Evolutionary conservation across 2,888 invertebrate species (phyloP).

Genomic region (Pachymerium ferrugineum): DNA sequence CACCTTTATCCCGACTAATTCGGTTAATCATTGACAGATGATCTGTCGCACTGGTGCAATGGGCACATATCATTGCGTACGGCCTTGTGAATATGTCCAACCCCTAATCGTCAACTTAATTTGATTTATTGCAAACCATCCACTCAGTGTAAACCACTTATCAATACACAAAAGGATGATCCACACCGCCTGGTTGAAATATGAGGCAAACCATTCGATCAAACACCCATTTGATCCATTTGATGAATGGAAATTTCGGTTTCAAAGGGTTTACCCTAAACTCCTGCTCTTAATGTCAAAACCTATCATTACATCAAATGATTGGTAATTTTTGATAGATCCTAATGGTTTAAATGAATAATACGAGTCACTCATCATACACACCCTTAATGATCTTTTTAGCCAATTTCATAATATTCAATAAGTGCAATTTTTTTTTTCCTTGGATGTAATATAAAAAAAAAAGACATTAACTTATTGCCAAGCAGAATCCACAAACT

Average conservation of each 20-base stretch:
- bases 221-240: background rate
- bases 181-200: background rate
- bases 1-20: background rate
- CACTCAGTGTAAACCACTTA: background rate
- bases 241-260: too few species aligned
- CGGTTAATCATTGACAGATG: slow-evolving; percentile 7
- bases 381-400: too few species aligned
- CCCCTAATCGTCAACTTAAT: slow-evolving; percentile 14
- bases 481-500: too few species aligned
- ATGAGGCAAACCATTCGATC: slow-evolving; percentile 4
- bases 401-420: too few species aligned
- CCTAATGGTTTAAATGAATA: too few species aligned
- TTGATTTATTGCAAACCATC: background rate
- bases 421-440: too few species aligned
- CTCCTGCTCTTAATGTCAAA: too few species aligned
- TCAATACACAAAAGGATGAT: slow-evolving; percentile 6
- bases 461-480: background rate
- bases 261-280: too few species aligned
- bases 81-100: background rate
- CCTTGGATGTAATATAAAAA: background rate
- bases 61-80: background rate
- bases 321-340: too few species aligned
- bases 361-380: too few species aligned
- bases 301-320: too few species aligned
- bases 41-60: background rate